Evolutionary conservation across 2,888 invertebrate genomes (phyloP).

Genomic region (Dichetophora obliterata): DNA sequence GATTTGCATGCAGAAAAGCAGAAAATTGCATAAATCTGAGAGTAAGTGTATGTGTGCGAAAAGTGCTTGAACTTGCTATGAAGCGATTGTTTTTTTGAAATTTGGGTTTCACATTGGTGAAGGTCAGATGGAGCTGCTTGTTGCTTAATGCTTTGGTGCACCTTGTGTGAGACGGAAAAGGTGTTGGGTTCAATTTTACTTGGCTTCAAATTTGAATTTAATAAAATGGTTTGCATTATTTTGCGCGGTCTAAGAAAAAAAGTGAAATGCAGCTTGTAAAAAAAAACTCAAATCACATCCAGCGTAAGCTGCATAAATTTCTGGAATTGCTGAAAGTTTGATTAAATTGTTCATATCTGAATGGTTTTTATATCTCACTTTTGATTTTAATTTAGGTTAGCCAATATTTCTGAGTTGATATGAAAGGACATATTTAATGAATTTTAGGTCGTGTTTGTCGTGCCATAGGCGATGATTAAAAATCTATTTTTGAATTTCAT

Average conservation of each 20-base stretch:
- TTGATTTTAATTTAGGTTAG: no score
- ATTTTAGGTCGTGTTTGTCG: no score
- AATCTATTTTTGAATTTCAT: no score
- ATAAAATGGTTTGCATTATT: no score
- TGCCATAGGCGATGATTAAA: no score
- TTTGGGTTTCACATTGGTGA: not conserved
- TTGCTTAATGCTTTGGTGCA: not conserved
- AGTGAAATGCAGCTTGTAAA: not conserved
- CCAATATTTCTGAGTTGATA: no score
- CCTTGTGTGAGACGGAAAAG: not conserved
- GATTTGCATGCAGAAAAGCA: slow-evolving; percentile 29
- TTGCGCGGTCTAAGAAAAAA: not conserved
- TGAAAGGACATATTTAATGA: no score
- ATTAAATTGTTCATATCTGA: no score
- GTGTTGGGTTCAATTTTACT: not conserved
- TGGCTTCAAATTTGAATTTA: no score
- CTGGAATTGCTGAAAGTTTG: no score
- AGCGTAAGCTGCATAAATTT: no score
- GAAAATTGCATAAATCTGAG: not conserved
- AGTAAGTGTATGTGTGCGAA: not conserved
- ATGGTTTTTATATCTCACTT: no score
- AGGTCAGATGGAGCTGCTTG: not conserved
- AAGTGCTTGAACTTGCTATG: not conserved
- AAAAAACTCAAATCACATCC: not conserved
- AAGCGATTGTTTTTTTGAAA: not conserved